Evolutionary conservation across 2,888 invertebrate genomes (phyloP).

Genomic region (Zelleria hepariella): DNA sequence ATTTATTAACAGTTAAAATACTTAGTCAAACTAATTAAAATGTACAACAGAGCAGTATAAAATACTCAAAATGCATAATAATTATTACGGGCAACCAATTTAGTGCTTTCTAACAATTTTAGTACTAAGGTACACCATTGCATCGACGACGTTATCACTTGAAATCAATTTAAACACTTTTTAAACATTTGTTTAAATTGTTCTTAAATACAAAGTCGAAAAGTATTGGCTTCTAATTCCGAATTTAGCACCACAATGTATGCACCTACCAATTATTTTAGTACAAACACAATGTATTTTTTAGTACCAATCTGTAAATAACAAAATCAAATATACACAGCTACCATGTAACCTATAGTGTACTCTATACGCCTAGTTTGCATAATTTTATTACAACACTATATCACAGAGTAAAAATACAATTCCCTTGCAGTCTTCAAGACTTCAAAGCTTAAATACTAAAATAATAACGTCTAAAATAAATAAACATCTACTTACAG

Average conservation of each 20-base stretch:
- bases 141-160: too few species aligned
- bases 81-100: neutral
- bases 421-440: slow-evolving; percentile 35
- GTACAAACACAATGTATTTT: neutral
- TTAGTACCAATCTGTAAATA: neutral
- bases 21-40: neutral
- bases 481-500: slow-evolving; percentile 1
- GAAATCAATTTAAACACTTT: too few species aligned
- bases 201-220: too few species aligned
- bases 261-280: neutral
- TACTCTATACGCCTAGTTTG: neutral
- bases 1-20: neutral
- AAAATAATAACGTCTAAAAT: slow-evolving; percentile 5
- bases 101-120: neutral
- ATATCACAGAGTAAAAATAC: slow-evolving; percentile 70
- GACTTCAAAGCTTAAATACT: slow-evolving; percentile 23
- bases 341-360: neutral
- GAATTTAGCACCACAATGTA: neutral
- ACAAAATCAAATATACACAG: neutral
- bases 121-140: too few species aligned
- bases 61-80: neutral
- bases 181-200: too few species aligned
- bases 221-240: neutral
- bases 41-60: neutral
- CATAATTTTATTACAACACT: slow-evolving; percentile 28